A percentile compares a stretch with the other conserved stretches of the same genome.
Conservation (phyloP, 2,888 invertebrate genomes). For the Drosophila leonis region DNA sequence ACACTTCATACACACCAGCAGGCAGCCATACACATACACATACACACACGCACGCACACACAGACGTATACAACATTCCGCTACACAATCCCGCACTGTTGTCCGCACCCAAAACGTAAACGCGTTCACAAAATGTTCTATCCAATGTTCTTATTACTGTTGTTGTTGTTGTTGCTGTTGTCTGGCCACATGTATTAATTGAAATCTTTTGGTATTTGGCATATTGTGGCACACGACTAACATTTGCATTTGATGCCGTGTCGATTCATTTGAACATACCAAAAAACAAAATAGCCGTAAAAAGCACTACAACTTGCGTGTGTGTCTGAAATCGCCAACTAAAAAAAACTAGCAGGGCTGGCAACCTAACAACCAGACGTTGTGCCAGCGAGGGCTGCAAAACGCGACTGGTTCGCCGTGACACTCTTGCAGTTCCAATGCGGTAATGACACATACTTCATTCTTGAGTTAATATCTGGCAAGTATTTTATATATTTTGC, state of each 20-base stretch:
- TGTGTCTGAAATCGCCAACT: conserved; percentile 72
- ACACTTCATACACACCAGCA: conserved; percentile 58
- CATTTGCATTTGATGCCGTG: conserved; percentile 23
- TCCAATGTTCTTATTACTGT: conserved; percentile 55
- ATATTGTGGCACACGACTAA: conserved; percentile 8
- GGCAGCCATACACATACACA: conserved; percentile 11
- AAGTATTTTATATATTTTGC: neutral
- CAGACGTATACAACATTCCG: conserved; percentile 58
- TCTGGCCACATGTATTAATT: conserved; percentile 22
- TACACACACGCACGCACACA: conserved; percentile 31
- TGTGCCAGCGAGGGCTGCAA: conserved; percentile 43
- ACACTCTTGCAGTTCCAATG: neutral
- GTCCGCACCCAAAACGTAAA: conserved; percentile 50
- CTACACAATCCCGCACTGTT: conserved; percentile 57
- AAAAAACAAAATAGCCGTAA: conserved; percentile 80
- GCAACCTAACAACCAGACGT: conserved; percentile 37
- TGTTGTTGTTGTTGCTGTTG: conserved; percentile 8
- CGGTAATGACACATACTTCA: conserved; percentile 26
- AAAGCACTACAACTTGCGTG: conserved; percentile 73
- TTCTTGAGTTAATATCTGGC: neutral
- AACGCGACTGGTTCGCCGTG: conserved; percentile 12
- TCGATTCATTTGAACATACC: conserved; percentile 57
- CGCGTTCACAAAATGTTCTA: conserved; percentile 60
- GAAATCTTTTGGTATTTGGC: conserved; percentile 2
- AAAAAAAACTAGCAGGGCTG: conserved; percentile 67